Base-by-base conservation (phyloP, 2,797 vertebrate species). In the Cetoscarus ocellatus region DNA sequence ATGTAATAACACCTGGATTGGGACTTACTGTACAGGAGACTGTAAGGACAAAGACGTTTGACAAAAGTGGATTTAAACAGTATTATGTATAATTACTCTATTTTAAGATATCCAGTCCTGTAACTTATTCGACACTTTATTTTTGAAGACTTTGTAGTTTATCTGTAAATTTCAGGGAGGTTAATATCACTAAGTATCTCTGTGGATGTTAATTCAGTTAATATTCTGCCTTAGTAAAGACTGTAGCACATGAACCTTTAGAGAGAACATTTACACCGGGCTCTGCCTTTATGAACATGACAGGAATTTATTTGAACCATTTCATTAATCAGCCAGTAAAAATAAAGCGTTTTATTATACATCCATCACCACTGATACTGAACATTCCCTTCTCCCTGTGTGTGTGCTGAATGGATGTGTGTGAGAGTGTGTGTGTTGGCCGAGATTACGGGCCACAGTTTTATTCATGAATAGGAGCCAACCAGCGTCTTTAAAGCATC, bases 401-500 rank as follows among this genome's bases (percentile, higher is more conserved):
- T 75, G 50, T 75, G 52, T 8, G 48, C 45, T 64, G 45, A 52
- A 36, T 42, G 43, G n/a, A 34, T 67, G 67, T 70, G 68, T 63
- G 77, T 69, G 82, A 68, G 40, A 27, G 38, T 36, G 61, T 36
- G 50, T 44, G 50, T 45, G 48, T 52, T 67, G 86, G 83, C 80
- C 69, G 78, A 95, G 93, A 95, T 95, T 94, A 94, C 86, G 64
- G 79, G 87, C 90, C 85, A 79, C 87, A 89, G 91, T 93, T 92
- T 92, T 94, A 95, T 94, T 93, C 93, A 94, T 93, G 93, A 92
- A 89, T 79, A 64, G 88, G 81, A 93, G 90, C 86, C 88, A 83
- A 85, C 80, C 85, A 86, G 84, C 85, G 86, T 89, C 88, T 93
- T 93, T 92, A 93, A 93, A 93, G 91, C 92, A 73, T 86, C 70